A percentile compares a stretch with the other conserved stretches of the same genome.
These are phyloP conservation scores for Protobothrops flavoviridis DNA, from an alignment of 2,113 vertebrate genomes.

Conservation along the genomic window DNA sequence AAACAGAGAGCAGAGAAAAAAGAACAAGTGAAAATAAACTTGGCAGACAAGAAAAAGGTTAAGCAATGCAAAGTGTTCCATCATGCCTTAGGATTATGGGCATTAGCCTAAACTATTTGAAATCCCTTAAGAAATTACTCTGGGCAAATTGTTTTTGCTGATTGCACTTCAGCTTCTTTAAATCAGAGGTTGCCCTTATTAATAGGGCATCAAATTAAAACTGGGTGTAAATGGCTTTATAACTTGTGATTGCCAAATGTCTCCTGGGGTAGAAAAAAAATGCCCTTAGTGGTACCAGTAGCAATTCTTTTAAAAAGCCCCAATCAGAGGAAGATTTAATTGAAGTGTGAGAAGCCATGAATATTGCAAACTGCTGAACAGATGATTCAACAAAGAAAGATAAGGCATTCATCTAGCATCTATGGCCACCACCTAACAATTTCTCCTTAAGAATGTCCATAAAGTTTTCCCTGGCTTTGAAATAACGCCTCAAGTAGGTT, in stretches of 20 bases:
- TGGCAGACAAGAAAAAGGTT: background rate
- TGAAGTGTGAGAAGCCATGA: background rate
- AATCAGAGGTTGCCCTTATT: background rate
- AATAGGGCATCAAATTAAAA: background rate
- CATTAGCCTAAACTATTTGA: background rate
- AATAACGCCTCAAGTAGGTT: background rate
- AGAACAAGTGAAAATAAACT: background rate
- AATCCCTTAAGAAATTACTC: background rate
- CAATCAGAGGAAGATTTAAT: background rate
- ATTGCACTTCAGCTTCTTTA: background rate
- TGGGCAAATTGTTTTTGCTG: background rate
- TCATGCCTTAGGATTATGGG: background rate
- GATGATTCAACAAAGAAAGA: background rate
- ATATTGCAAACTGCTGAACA: background rate
- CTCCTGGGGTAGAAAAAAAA: background rate
- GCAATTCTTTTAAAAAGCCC: background rate
- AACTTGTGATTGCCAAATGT: background rate
- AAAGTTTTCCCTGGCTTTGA: background rate
- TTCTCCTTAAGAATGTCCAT: background rate
- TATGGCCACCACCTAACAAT: background rate
- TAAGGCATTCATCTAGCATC: background rate
- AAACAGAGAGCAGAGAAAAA: background rate
- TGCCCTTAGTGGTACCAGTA: background rate
- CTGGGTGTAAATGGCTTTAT: background rate
- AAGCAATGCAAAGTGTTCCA: background rate